Percentiles rank a stretch among this genome's conserved stretches.
phyloP scores from a whole-genome alignment of 2,113 vertebrate genomes.

The Entelurus aequoreus region DNA sequence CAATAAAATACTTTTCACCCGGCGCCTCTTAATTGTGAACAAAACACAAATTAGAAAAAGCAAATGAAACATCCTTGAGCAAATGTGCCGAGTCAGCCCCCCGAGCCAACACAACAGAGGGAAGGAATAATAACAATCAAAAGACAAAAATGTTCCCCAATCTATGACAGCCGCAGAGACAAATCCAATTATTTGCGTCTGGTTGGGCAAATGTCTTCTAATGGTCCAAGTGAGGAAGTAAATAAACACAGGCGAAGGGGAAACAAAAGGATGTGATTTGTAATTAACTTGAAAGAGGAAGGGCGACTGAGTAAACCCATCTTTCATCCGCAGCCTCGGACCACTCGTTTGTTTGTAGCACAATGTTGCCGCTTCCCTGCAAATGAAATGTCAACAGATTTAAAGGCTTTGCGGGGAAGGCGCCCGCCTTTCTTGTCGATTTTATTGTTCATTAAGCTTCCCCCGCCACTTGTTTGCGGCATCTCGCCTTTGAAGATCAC shows the following conservation, averaged over 20 bases:
- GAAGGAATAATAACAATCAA: slow-evolving; percentile 61
- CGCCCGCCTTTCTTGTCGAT: slow-evolving; percentile 65
- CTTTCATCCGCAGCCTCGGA: slow-evolving; percentile 71
- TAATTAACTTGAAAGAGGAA: slow-evolving; percentile 81
- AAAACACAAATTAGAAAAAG: slow-evolving; percentile 44
- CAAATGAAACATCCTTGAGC: slow-evolving; percentile 56
- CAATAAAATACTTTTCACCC: slow-evolving; percentile 25
- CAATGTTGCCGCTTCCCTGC: slow-evolving; percentile 62
- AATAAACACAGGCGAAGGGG: slow-evolving; percentile 71
- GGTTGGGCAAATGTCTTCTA: slow-evolving; percentile 79
- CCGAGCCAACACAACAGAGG: slow-evolving; percentile 40
- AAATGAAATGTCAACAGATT: slow-evolving; percentile 80
- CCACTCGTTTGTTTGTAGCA: slow-evolving; percentile 71
- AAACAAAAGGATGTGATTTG: slow-evolving; percentile 78
- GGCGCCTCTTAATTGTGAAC: slow-evolving; percentile 43
- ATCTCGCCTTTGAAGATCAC: slow-evolving; percentile 76
- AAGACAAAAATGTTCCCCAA: slow-evolving; percentile 65
- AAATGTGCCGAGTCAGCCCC: slow-evolving; percentile 56
- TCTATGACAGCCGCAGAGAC: slow-evolving; percentile 68
- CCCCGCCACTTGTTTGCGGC: slow-evolving; percentile 58
- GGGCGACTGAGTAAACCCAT: slow-evolving; percentile 73
- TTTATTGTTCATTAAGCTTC: slow-evolving; percentile 75
- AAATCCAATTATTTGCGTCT: slow-evolving; percentile 80
- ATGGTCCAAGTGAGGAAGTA: slow-evolving; percentile 74
- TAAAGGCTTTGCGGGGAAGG: slow-evolving; percentile 49